phyloP scores from a whole-genome alignment of 2,797 vertebrate genomes.

The Bovichtus diacanthus region DNA sequence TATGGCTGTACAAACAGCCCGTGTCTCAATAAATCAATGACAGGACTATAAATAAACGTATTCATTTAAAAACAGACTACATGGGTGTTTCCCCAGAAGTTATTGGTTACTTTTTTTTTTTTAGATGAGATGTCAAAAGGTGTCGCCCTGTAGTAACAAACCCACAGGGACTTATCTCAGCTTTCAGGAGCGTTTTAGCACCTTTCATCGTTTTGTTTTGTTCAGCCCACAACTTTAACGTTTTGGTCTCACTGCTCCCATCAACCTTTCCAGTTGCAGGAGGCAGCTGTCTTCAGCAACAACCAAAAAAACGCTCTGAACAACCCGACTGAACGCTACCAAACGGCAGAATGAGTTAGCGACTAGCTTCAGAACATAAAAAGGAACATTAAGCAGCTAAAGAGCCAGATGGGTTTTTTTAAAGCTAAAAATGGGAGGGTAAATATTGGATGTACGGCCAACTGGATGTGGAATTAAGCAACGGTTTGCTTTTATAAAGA shows the following conservation, averaged over 20 bases:
- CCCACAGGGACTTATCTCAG: neutral
- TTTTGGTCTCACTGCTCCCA: neutral
- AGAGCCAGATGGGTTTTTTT: neutral
- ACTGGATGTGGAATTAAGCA: neutral
- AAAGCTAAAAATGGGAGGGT: neutral
- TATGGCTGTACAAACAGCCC: constrained; percentile 20
- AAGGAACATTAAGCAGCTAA: neutral
- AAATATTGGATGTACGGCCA: neutral
- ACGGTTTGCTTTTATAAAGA: neutral
- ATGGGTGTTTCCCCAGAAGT: neutral
- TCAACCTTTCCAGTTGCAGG: neutral
- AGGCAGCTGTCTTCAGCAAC: too few species aligned
- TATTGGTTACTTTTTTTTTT: neutral
- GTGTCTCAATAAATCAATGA: constrained; percentile 28
- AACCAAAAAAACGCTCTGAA: neutral
- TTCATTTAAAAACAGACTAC: neutral
- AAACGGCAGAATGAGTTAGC: neutral
- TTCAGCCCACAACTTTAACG: neutral
- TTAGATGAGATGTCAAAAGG: neutral
- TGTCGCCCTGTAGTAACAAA: neutral
- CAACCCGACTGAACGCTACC: neutral
- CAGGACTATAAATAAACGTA: neutral
- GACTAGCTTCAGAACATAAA: neutral
- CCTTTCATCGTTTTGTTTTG: constrained; percentile 3
- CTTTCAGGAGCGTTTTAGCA: neutral